Conservation (phyloP, 2,113 vertebrate genomes). For the Phrynocephalus versicolor region DNA sequence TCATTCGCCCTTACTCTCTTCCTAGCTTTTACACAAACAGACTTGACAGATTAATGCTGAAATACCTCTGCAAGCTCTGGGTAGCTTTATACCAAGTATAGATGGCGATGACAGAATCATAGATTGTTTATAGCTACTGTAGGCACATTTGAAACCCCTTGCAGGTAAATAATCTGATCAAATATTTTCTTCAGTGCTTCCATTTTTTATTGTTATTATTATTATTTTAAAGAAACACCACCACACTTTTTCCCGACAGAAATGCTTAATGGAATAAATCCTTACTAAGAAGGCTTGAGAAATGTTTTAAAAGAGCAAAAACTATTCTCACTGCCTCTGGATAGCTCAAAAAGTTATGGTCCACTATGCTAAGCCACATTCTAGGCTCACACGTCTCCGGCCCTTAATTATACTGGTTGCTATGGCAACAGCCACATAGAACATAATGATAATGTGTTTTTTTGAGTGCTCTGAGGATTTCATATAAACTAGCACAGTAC, state of each 20-base stretch:
- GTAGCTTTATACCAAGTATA: conserved; percentile 26
- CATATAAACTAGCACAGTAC: neutral
- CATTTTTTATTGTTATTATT: no score
- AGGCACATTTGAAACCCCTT: neutral
- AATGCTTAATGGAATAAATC: neutral
- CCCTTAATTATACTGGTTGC: neutral
- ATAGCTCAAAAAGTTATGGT: neutral
- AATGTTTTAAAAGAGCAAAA: neutral
- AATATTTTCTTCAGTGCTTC: neutral
- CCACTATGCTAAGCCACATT: neutral
- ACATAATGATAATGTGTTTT: neutral
- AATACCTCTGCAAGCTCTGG: conserved; percentile 45
- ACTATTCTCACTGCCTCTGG: neutral
- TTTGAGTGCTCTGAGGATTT: neutral
- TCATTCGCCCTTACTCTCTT: conserved; percentile 60
- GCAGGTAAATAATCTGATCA: neutral
- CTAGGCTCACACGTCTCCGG: neutral
- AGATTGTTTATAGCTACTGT: conserved; percentile 9
- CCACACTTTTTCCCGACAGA: neutral
- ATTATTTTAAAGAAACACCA: neutral
- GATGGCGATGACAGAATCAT: conserved; percentile 54
- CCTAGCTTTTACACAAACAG: conserved; percentile 67
- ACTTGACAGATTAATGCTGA: conserved; percentile 61
- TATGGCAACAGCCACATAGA: neutral
- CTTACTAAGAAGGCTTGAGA: neutral